A percentile compares a stretch with the other conserved stretches of the same genome.
phyloP scores from a whole-genome alignment of 1,140 invertebrate species.

The Arctopsyche grandis region DNA sequence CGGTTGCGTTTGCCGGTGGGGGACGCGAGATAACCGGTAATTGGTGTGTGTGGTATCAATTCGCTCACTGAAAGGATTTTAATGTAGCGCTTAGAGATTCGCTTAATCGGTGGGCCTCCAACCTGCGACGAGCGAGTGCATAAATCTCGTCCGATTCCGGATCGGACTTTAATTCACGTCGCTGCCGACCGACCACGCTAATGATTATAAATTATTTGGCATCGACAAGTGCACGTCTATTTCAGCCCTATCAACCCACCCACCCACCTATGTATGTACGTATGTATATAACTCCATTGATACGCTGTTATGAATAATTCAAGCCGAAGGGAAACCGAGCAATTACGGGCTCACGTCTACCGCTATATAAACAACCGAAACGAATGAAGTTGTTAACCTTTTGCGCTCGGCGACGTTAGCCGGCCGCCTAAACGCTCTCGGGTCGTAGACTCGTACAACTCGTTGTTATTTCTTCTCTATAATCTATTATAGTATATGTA shows the following conservation, averaged over 20 bases:
- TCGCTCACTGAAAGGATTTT: slow-evolving; percentile 46
- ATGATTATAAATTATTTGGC: slow-evolving; percentile 42
- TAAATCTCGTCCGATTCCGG: slow-evolving; percentile 39
- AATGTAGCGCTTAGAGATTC: slow-evolving; percentile 45
- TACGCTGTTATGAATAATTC: neutral
- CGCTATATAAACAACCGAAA: too few relatives aligned
- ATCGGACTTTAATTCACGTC: slow-evolving; percentile 38
- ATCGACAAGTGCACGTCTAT: neutral
- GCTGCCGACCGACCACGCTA: slow-evolving; percentile 37
- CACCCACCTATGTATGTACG: neutral
- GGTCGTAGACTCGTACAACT: too few relatives aligned
- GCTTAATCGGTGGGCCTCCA: slow-evolving; percentile 29
- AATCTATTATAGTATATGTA: too few relatives aligned
- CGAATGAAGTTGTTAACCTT: too few relatives aligned
- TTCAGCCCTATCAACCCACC: too few relatives aligned
- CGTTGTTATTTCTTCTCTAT: too few relatives aligned
- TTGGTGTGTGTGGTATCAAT: slow-evolving; percentile 24
- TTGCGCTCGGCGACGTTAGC: too few relatives aligned
- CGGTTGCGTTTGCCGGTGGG: neutral
- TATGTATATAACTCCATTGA: neutral
- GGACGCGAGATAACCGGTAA: slow-evolving; percentile 4
- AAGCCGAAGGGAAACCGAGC: too few relatives aligned
- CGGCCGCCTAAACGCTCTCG: too few relatives aligned
- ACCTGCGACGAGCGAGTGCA: slow-evolving; percentile 5
- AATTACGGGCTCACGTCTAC: too few relatives aligned